Percentiles rank a stretch among this genome's conserved stretches.
phyloP scores from a whole-genome alignment of 2,888 invertebrate genomes.

The Metallyticus violacea region DNA sequence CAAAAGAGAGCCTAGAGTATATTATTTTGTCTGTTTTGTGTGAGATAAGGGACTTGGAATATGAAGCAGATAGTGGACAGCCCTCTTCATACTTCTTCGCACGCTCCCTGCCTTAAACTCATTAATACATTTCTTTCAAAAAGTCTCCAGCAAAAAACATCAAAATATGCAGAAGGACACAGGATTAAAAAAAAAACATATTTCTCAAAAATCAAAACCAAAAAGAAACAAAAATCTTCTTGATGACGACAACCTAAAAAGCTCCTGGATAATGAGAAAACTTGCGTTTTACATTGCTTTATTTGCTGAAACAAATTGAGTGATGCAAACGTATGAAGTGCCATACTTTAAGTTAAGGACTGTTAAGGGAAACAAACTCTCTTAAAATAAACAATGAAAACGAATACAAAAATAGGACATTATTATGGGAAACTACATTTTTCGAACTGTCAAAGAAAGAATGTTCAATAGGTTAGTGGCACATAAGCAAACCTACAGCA shows the following conservation, averaged over 20 bases:
- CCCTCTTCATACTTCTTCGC: neutral
- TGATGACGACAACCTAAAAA: neutral
- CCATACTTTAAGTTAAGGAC: constrained; percentile 40
- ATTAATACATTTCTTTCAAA: neutral
- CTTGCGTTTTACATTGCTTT: neutral
- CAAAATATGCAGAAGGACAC: no score
- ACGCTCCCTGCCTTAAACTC: neutral
- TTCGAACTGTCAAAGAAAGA: neutral
- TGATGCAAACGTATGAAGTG: constrained; percentile 44
- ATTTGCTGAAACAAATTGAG: constrained; percentile 23
- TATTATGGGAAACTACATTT: neutral
- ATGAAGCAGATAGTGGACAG: constrained; percentile 22
- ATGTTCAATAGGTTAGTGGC: neutral
- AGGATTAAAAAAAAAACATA: neutral
- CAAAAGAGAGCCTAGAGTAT: neutral
- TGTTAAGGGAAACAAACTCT: neutral
- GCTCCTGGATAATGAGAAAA: neutral
- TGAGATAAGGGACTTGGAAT: constrained; percentile 22
- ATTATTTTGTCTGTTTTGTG: neutral
- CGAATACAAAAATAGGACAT: neutral
- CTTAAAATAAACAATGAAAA: neutral
- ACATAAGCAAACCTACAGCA: neutral
- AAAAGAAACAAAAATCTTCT: neutral
- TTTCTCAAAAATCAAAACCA: neutral
- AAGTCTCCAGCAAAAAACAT: neutral